Base-by-base conservation (phyloP, 2,797 vertebrate species). In the Girardinus metallicus region DNA sequence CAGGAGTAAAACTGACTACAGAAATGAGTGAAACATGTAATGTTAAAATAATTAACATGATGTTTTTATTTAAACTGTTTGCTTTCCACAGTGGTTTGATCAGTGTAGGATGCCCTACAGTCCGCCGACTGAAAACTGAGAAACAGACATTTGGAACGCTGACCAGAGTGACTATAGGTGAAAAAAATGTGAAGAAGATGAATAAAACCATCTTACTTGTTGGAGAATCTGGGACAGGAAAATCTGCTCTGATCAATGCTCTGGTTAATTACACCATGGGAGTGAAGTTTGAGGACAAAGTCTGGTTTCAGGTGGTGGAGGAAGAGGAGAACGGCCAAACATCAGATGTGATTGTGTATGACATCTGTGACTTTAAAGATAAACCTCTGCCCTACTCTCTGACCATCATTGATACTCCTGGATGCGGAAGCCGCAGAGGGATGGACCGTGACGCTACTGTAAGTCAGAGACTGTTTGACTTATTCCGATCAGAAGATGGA, bases 371-470 rank as follows among this genome's bases (percentile, higher is more conserved):
- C 9, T 46, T 47, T 7, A 16, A 72, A 13, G 26, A 23, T 31
- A 47, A 31, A 72, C 3, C 70, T 72, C 26, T 72, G 68, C 68
- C 68, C n/a, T 8, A 31, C 43, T 72, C 70, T 4, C 70, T 72
- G 41, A 72, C 70, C 70, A 31, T 72, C 43, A 72, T 72, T 29
- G 70, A 72, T 16, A 46, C 70, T 18, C 70, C 70, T 29, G 70
- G 70, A 46, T 72, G n/a, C 31, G 41, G 70, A 46, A 23, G 26
- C 41, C 31, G 44, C 2, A 43, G 21, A 43, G 23, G 39, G 18
- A 12, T 26, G 1, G 23, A 70, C 41, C 0, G 9, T 26, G 66
- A 43, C n/a, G 66, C 6, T 1, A 12, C n/a, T 12, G 39, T 70
- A 0, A 23, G 21, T 43, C 66, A 70, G 2, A 41, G 66, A 43